Percentiles rank a stretch among this genome's conserved stretches.
Evolutionary conservation across 1,140 invertebrate genomes (phyloP).

Genomic region (Patella vulgata): DNA sequence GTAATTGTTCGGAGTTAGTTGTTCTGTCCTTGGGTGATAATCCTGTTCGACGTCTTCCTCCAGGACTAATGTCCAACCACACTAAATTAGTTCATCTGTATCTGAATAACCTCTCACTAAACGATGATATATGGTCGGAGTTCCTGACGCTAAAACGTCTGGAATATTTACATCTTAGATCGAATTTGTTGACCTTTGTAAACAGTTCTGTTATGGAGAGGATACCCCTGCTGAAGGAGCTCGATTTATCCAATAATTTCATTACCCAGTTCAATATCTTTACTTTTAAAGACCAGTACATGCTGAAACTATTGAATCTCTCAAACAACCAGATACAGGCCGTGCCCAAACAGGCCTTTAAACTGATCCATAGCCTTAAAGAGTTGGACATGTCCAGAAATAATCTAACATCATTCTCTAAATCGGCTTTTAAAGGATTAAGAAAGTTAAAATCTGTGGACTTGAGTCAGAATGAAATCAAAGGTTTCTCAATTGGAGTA

Average conservation of each 20-base stretch:
- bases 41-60: conserved; percentile 9
- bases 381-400: conserved; percentile 23
- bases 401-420: conserved; percentile 10
- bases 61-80: conserved; percentile 8
- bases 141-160: conserved; percentile 12
- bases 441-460: conserved; percentile 12
- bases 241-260: conserved; percentile 21
- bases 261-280: conserved; percentile 19
- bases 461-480: conserved; percentile 15
- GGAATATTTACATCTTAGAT: conserved; percentile 11
- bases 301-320: conserved; percentile 21
- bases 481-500: not conserved
- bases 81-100: conserved; percentile 13
- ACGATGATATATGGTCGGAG: conserved; percentile 27
- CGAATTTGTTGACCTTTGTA: conserved; percentile 18
- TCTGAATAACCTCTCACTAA: conserved; percentile 21
- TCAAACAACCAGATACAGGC: conserved; percentile 24
- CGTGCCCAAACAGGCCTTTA: conserved; percentile 20
- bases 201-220: conserved; percentile 19
- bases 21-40: conserved; percentile 24
- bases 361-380: conserved; percentile 13
- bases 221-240: conserved; percentile 12
- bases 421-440: conserved; percentile 13
- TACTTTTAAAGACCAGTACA: conserved; percentile 21
- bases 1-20: conserved; percentile 18